Base-by-base conservation (phyloP, 2,888 invertebrate genomes). In the Allygus modestus region DNA sequence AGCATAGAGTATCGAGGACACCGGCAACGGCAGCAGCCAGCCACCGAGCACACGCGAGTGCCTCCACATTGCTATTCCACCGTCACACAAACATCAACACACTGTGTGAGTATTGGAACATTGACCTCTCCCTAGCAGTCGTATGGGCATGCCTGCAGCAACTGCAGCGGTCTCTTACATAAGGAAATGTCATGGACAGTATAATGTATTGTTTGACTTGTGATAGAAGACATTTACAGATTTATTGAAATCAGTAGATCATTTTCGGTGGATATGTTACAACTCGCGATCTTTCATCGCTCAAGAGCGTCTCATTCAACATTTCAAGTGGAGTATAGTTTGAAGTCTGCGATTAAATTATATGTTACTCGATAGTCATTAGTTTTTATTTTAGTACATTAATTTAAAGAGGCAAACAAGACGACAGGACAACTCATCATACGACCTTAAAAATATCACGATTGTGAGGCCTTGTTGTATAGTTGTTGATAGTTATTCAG, bases 21-120 rank as follows among this genome's bases (percentile, higher is more conserved):
- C 1, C 9, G 20, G 58, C 23, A 51, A 12, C 23, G 58, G 26
- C 23, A 58, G 51, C 51, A 2, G 15, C 15, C 51, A 51, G 26
- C 58, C 58, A 54, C 54, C 20, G 54, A 54, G 54, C 11, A 54
- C 54, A 65, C 65, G 23, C 23, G 58, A 23, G 1, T 58, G 58
- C 4, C n/a, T n/a, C n/a, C 1, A 23, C 23, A 65, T 65, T 65
- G 65, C 28, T 65, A 65, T 65, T 65, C 65, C 65, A 28, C 28
- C 65, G 65, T 65, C 65, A 65, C 23, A 58, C 15, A 12, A 5
- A 65, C 65, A 28, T 12, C 58, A 58, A 23, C 65, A 65, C 65
- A 23, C 58, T 20, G 23, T 28, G 26, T 65, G 65, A 23, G 7
- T 5, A 54, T n/a, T 23, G 54, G 54, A 54, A 54, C 65, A 65